Evolutionary conservation across 2,797 vertebrate species (phyloP).

Genomic region (Syndactyla subalaris): DNA sequence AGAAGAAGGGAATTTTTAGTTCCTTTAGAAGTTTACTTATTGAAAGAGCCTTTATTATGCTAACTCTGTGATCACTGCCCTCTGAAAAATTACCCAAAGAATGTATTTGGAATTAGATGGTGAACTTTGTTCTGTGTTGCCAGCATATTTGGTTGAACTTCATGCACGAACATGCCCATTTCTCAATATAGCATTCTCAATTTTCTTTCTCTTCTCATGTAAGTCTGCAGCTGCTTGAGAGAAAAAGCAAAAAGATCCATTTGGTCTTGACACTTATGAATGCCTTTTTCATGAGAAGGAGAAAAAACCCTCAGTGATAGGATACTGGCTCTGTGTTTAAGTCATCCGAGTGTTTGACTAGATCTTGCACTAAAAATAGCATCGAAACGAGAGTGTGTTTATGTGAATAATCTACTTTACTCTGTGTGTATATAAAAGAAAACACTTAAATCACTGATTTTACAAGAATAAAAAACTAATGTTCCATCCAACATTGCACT

Average conservation of each 20-base stretch:
- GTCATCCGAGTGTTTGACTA: not conserved
- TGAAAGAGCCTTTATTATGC: conserved; percentile 47
- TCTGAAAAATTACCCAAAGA: conserved; percentile 44
- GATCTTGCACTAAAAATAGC: conserved; percentile 3
- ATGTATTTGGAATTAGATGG: conserved; percentile 7
- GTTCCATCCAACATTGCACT: not conserved
- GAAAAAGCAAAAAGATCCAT: not conserved
- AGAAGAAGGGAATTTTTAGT: not conserved
- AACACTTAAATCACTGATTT: not conserved
- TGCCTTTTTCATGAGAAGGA: not conserved
- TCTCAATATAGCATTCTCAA: conserved; percentile 19
- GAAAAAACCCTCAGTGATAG: not conserved
- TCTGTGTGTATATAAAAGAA: not conserved
- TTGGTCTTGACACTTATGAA: conserved; percentile 3
- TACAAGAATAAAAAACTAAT: not conserved
- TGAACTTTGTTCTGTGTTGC: conserved; percentile 48
- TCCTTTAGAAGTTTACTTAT: conserved; percentile 2
- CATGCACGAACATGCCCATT: conserved; percentile 50
- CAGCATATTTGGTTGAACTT: conserved; percentile 52
- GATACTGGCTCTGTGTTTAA: not conserved
- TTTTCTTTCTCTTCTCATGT: not conserved
- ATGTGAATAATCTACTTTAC: not conserved
- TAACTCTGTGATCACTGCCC: conserved; percentile 14
- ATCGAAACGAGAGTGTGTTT: not conserved
- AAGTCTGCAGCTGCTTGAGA: not conserved